These are phyloP conservation scores for Pseudomugil tenellus DNA, from an alignment of 2,797 vertebrate species.

Conservation along the genomic window DNA sequence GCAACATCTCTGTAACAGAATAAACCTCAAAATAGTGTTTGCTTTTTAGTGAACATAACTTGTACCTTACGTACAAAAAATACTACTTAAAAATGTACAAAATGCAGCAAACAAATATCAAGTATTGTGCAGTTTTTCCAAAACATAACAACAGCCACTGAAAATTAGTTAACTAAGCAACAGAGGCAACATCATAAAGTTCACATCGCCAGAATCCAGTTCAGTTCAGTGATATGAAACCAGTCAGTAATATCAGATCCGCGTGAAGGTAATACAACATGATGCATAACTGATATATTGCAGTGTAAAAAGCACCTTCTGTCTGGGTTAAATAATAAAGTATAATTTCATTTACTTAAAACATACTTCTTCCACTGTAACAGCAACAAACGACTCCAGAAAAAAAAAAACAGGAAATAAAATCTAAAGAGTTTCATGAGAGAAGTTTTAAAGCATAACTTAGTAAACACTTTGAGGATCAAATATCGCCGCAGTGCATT, in stretches of 20 bases:
- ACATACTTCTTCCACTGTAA: slow-evolving; percentile 16
- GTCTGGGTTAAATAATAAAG: slow-evolving; percentile 44
- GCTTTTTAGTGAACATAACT: slow-evolving; percentile 78
- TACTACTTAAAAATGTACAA: slow-evolving; percentile 83
- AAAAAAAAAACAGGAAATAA: slow-evolving; percentile 4
- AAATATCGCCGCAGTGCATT: slow-evolving; percentile 20
- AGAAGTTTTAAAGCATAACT: slow-evolving; percentile 66
- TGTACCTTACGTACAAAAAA: slow-evolving; percentile 82
- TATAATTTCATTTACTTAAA: slow-evolving; percentile 33
- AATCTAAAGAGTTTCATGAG: slow-evolving; percentile 29
- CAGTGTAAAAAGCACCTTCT: slow-evolving; percentile 36
- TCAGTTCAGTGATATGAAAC: slow-evolving; percentile 40
- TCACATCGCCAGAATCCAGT: slow-evolving; percentile 35
- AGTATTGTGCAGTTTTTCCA: slow-evolving; percentile 74
- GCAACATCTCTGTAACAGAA: slow-evolving; percentile 81
- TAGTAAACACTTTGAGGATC: slow-evolving; percentile 61
- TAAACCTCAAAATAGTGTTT: slow-evolving; percentile 79
- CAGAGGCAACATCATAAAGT: slow-evolving; percentile 50
- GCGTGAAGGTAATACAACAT: slow-evolving; percentile 25
- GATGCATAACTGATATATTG: slow-evolving; percentile 47
- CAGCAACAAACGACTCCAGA: slow-evolving; percentile 41
- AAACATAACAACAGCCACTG: slow-evolving; percentile 44
- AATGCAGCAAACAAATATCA: slow-evolving; percentile 83
- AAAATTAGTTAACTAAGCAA: slow-evolving; percentile 43
- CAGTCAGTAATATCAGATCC: slow-evolving; percentile 29